A percentile compares a stretch with the other conserved stretches of the same genome.
phyloP scores from a whole-genome alignment of 2,113 vertebrate genomes.

The Gymnogyps californianus region DNA sequence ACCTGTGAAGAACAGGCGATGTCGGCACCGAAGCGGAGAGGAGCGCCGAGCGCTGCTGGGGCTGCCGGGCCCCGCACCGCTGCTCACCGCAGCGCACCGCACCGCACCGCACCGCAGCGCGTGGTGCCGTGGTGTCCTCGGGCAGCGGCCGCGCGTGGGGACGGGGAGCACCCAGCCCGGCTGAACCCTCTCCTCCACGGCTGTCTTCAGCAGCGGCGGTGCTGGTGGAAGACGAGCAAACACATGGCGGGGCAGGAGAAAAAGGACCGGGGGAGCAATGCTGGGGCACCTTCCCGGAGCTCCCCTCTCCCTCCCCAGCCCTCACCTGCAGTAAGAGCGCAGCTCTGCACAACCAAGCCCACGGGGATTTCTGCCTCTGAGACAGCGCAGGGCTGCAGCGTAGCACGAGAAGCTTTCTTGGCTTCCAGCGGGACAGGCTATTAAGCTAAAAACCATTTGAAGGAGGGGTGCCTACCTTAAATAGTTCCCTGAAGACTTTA shows the following conservation, averaged over 20 bases:
- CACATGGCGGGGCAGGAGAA: too few relatives aligned
- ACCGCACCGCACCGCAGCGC: too few relatives aligned
- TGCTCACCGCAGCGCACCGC: neutral
- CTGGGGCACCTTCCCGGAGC: neutral
- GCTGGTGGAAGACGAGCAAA: neutral
- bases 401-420: fast-evolving
- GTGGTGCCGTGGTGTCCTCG: fast-evolving
- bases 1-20: conserved; percentile 62
- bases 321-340: fast-evolving
- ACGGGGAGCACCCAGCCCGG: too few relatives aligned
- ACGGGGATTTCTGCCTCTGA: fast-evolving
- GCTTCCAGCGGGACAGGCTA: fast-evolving
- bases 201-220: too few relatives aligned
- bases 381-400: neutral
- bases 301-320: neutral
- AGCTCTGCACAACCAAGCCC: neutral
- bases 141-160: neutral
- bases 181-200: neutral
- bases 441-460: fast-evolving
- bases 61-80: neutral
- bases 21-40: neutral
- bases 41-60: neutral
- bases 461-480: conserved; percentile 75
- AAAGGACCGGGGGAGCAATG: too few relatives aligned
- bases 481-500: conserved; percentile 83